Conservation (phyloP, 2,888 invertebrate species). For the Drosophila prostipennis region DNA sequence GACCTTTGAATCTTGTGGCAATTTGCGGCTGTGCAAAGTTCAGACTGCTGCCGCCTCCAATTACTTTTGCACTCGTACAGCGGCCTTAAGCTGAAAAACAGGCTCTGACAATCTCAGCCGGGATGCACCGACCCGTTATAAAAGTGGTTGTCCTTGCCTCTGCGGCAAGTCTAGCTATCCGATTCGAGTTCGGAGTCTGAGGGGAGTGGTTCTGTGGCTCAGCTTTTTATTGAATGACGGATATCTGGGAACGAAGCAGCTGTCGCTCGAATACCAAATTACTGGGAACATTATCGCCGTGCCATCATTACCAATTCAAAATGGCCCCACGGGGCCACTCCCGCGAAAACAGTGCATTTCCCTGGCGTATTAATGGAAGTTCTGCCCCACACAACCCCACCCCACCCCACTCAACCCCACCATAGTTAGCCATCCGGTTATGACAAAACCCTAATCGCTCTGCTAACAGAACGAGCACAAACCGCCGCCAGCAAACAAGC, state of each 20-base stretch:
- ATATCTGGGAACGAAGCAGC: slow-evolving; percentile 43
- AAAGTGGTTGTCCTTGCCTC: slow-evolving; percentile 26
- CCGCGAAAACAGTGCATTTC: not conserved
- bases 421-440: not conserved
- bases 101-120: slow-evolving; percentile 12
- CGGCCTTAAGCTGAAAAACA: slow-evolving; percentile 17
- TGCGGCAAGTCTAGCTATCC: not conserved
- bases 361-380: not conserved
- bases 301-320: slow-evolving; percentile 27
- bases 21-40: slow-evolving; percentile 34
- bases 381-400: no score
- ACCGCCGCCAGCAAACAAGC: not conserved
- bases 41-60: slow-evolving; percentile 26
- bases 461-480: slow-evolving; percentile 24
- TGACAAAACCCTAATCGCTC: slow-evolving; percentile 31
- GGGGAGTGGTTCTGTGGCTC: not conserved
- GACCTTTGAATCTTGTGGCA: slow-evolving; percentile 32
- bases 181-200: not conserved
- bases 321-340: slow-evolving; percentile 10
- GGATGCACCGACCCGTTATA: slow-evolving; percentile 19
- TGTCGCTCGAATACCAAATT: slow-evolving; percentile 15
- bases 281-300: slow-evolving; percentile 12
- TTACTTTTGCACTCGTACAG: slow-evolving; percentile 18
- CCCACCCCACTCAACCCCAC: not conserved
- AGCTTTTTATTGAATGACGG: slow-evolving; percentile 33